These are phyloP conservation scores for Cyphomyrmex costatus DNA, from an alignment of 1,140 invertebrate species.

Conservation along the genomic window DNA sequence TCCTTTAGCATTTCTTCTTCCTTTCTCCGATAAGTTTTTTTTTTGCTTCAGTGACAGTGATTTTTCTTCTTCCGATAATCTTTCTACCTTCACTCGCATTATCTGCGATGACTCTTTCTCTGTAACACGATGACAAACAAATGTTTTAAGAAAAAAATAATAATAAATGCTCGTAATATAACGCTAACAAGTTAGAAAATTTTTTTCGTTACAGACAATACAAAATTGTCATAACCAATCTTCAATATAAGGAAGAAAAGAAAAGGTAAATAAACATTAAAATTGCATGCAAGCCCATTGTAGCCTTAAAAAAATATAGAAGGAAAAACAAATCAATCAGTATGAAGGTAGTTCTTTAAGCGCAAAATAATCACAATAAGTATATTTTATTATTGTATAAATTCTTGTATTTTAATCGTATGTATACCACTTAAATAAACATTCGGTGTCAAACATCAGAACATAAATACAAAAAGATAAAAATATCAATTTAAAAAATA, in stretches of 20 bases:
- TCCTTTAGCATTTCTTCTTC: neutral
- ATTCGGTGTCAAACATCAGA: neutral
- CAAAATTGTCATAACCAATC: neutral
- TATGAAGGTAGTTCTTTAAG: neutral
- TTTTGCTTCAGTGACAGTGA: neutral
- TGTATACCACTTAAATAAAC: neutral
- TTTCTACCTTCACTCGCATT: too few relatives aligned
- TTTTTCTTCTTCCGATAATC: too few relatives aligned
- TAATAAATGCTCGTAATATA: neutral
- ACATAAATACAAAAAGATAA: neutral
- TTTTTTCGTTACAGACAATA: neutral
- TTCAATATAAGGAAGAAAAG: neutral
- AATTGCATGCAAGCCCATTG: conserved; percentile 51
- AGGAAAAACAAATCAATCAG: neutral
- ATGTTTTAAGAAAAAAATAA: conserved; percentile 9
- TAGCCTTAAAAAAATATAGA: conserved; percentile 1
- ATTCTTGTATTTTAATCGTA: neutral
- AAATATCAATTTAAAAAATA: neutral
- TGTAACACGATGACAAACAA: conserved; percentile 27
- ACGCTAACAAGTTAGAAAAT: neutral
- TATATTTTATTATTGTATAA: conserved; percentile 32
- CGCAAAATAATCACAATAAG: neutral
- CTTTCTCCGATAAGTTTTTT: neutral
- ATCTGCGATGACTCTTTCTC: neutral
- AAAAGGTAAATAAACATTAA: neutral